Evolutionary conservation across 2,797 vertebrate species (phyloP).

Genomic region (Aphelocoma californica): DNA sequence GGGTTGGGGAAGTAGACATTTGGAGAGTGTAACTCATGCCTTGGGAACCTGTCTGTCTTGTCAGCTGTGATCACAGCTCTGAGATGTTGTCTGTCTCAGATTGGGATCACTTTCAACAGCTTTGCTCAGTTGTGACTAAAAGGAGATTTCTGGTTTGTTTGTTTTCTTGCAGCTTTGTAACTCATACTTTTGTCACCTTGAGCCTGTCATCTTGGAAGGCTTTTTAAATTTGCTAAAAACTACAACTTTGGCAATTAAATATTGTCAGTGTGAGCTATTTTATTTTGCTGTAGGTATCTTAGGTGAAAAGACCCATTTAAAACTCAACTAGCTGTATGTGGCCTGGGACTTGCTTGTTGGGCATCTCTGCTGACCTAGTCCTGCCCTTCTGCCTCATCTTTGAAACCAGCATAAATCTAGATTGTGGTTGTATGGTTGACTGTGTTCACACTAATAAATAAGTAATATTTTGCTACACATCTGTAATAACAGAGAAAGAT

Average conservation of each 20-base stretch:
- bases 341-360: not conserved
- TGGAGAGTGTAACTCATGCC: not conserved
- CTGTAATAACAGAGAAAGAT: not conserved
- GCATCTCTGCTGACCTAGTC: not conserved
- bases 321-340: not conserved
- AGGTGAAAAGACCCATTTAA: not conserved
- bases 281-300: not conserved
- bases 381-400: not conserved
- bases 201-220: not conserved
- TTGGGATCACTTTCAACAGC: not conserved
- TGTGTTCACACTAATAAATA: not conserved
- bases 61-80: not conserved
- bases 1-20: not conserved
- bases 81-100: not conserved
- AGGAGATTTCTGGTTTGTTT: not conserved
- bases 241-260: not conserved
- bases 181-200: not conserved
- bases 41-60: not conserved
- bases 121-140: not conserved
- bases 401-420: not conserved
- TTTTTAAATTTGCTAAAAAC: not conserved
- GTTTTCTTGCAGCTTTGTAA: not conserved
- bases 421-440: not conserved
- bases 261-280: not conserved
- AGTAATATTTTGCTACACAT: not conserved